phyloP scores from a whole-genome alignment of 2,888 invertebrate genomes.

The Cataglyphis altisquamis region DNA sequence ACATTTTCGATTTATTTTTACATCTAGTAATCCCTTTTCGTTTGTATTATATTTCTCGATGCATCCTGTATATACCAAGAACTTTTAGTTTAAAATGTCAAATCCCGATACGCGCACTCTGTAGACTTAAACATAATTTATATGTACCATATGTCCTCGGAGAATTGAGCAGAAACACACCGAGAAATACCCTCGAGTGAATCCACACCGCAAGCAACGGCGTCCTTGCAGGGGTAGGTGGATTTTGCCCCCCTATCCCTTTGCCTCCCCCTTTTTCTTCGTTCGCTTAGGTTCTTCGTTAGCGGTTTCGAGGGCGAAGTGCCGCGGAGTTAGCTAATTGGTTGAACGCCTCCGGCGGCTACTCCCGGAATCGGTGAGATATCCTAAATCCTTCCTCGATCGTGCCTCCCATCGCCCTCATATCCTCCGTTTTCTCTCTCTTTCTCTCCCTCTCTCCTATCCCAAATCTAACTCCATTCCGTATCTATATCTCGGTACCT shows the following conservation, averaged over 20 bases:
- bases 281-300: constrained; percentile 79
- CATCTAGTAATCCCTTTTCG: not conserved
- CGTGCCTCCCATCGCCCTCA: constrained; percentile 26
- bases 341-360: constrained; percentile 82
- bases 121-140: constrained; percentile 43
- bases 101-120: constrained; percentile 24
- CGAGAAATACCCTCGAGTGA: constrained; percentile 61
- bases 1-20: not conserved
- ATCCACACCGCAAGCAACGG: constrained; percentile 55
- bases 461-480: constrained; percentile 51
- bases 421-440: not conserved
- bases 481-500: constrained; percentile 69
- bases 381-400: constrained; percentile 62
- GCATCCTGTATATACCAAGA: not conserved
- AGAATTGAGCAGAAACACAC: constrained; percentile 46
- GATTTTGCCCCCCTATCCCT: constrained; percentile 65
- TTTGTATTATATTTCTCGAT: not conserved
- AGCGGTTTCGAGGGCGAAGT: constrained; percentile 81
- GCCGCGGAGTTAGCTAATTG: constrained; percentile 84
- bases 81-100: constrained; percentile 41
- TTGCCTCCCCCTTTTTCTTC: constrained; percentile 70
- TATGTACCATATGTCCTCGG: constrained; percentile 53
- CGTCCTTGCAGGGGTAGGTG: constrained; percentile 59
- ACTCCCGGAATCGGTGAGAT: constrained; percentile 79
- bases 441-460: constrained; percentile 7